Conservation (phyloP, 2,113 vertebrate genomes). For the Terrapene triunguis region DNA sequence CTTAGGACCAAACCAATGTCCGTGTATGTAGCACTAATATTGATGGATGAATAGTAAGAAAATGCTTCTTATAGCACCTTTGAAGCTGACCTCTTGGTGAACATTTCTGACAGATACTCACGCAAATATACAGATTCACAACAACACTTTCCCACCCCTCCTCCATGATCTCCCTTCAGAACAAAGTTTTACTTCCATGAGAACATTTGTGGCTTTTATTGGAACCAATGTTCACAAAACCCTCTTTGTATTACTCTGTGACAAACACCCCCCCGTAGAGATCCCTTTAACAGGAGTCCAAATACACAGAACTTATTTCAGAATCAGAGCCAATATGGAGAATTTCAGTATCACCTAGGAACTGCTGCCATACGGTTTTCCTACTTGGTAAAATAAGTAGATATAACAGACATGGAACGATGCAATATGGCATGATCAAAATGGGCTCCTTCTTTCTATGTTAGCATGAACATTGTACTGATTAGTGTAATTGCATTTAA, state of each 20-base stretch:
- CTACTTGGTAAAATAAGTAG: neutral
- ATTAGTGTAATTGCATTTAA: neutral
- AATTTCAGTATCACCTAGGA: neutral
- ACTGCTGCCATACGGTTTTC: neutral
- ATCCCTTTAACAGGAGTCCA: neutral
- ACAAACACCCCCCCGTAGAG: neutral
- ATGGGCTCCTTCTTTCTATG: neutral
- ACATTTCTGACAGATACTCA: neutral
- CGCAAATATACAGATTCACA: neutral
- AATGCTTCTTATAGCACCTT: neutral
- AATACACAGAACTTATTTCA: neutral
- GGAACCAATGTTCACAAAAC: neutral
- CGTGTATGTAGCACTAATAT: neutral
- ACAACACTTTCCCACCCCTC: too few species aligned
- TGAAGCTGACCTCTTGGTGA: neutral
- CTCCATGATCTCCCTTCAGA: neutral
- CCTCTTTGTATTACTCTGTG: neutral
- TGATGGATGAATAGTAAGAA: neutral
- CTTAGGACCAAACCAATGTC: accelerated
- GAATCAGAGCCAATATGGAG: neutral
- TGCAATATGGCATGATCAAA: neutral
- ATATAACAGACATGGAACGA: neutral
- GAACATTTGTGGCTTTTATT: neutral
- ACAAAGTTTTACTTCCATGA: neutral
- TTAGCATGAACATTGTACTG: neutral